Evolutionary conservation across 2,888 invertebrate genomes (phyloP).

Genomic region (Lepidocyrtoides sp.): DNA sequence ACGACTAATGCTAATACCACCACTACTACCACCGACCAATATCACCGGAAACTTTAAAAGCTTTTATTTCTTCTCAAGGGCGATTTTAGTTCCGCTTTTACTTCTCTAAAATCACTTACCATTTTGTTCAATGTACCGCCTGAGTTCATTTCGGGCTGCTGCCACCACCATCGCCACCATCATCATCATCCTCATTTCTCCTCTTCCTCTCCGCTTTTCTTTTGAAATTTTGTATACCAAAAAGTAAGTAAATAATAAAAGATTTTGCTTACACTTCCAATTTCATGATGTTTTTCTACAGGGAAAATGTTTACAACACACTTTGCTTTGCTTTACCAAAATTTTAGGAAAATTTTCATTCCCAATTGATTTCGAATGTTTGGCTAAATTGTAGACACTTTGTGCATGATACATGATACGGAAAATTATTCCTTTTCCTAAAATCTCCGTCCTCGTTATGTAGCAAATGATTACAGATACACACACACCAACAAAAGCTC

Average conservation of each 20-base stretch:
- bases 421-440: slow-evolving; percentile 1
- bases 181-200: neutral
- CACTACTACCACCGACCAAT: no score
- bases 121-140: neutral
- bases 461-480: neutral
- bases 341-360: neutral
- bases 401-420: neutral
- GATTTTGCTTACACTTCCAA: neutral
- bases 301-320: no score
- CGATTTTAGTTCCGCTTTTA: neutral
- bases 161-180: no score
- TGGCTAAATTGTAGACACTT: neutral
- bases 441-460: neutral
- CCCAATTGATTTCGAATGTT: neutral
- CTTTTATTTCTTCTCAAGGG: neutral
- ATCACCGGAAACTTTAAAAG: neutral
- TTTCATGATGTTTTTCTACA: neutral
- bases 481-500: neutral
- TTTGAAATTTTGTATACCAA: neutral
- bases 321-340: neutral
- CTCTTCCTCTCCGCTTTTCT: neutral
- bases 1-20: slow-evolving; percentile 1
- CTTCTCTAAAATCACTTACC: neutral
- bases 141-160: neutral
- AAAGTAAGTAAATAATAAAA: neutral